Conservation (phyloP, 2,113 vertebrate species). For the Pipa parva region DNA sequence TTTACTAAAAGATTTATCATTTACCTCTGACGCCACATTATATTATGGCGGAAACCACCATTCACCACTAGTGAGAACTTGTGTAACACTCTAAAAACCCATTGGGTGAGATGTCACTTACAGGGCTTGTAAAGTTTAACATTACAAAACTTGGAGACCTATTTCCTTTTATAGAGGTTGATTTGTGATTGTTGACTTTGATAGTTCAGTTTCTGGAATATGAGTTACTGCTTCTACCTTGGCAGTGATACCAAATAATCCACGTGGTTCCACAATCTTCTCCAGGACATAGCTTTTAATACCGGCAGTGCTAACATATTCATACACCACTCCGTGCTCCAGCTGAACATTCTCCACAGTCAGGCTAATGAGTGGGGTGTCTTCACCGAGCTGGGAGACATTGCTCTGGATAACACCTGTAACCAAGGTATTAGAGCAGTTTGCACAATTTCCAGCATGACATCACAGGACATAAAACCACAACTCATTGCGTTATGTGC, state of each 20-base stretch:
- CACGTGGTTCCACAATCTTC: slow-evolving; percentile 88
- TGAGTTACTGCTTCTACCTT: slow-evolving; percentile 73
- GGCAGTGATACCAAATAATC: slow-evolving; percentile 87
- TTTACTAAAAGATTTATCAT: no score
- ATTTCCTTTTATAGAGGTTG: no score
- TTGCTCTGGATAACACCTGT: slow-evolving; percentile 51
- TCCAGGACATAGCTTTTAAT: slow-evolving; percentile 89
- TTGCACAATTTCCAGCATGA: slow-evolving; percentile 9
- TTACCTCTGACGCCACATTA: no score
- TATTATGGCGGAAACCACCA: no score
- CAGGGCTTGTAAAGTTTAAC: no score
- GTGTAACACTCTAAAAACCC: no score
- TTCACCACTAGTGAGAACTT: no score
- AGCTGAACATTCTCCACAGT: slow-evolving; percentile 88
- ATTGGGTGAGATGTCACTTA: no score
- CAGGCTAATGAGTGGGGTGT: slow-evolving; percentile 72
- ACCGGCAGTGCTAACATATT: slow-evolving; percentile 87
- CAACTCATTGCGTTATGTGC: no score
- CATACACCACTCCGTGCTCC: slow-evolving; percentile 91
- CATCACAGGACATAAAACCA: neutral
- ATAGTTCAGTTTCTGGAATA: no score
- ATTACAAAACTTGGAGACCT: no score
- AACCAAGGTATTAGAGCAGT: slow-evolving; percentile 38
- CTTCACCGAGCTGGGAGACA: slow-evolving; percentile 55
- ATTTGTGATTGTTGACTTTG: no score